Base-by-base conservation (phyloP, 2,113 vertebrate genomes). In the Progne subis region DNA sequence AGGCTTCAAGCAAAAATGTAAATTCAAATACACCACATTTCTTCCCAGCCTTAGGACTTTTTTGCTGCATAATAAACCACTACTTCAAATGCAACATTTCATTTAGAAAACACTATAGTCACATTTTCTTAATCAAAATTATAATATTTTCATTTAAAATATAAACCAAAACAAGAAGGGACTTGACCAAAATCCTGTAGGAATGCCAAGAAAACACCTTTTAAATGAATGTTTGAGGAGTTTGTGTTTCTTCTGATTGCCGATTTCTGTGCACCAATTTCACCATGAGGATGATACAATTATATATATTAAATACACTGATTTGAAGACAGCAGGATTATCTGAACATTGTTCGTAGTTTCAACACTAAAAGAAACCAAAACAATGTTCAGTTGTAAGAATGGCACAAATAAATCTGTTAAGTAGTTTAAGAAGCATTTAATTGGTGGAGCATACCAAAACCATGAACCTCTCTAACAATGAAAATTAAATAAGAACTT, bases 1-100 rank as follows among this genome's bases (percentile, higher is more conserved):
- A 77, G 69, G 49, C 74, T 96, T 87, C 28, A 90, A 93, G 95
- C 13, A 12, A 91, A 94, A 96, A 91, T 94, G n/a, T 4, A 91
- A 90, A 95, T 95, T 85, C 74, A 87, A 82, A 25, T 60, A 28
- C 41, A 88, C 2, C 20, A 60, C 6, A 71, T 49, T 76, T 71
- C 34, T 82, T 82, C 31, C 26, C 53, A 84, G 65, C 84, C 67
- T 71, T 44, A 79, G 65, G 65, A 68, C 8, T 44, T 87, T 29
- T 82, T 91, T 89, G 17, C n/a, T 90, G 13, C 34, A 41, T 79
- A 91, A 94, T 84, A 39, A 75, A 71, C 34, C 6, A 5, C 44
- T 68, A 26, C 7, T 82, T 75, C 52, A 71, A 59, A 84, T 67
- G 52, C 6, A 75, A 23, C 11, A 78, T 88, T 57, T 82, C 7